phyloP scores from a whole-genome alignment of 2,113 vertebrate genomes.

The Chamaetylas fuelleborni region DNA sequence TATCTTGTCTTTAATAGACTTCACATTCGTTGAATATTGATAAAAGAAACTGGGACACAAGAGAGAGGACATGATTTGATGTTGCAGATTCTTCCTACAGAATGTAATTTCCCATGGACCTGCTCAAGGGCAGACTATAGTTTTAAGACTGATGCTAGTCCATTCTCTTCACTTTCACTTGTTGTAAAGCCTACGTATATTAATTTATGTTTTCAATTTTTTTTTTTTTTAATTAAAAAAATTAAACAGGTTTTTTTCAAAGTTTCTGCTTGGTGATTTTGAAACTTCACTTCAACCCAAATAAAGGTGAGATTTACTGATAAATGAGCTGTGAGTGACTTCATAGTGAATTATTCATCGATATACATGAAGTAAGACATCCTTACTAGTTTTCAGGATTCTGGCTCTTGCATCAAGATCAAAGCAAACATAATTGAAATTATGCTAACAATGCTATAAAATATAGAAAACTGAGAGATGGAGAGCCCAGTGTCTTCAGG shows the following conservation, averaged over 20 bases:
- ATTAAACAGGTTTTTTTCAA: neutral
- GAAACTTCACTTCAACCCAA: neutral
- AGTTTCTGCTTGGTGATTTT: neutral
- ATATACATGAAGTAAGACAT: neutral
- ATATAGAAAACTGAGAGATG: neutral
- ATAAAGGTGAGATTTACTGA: neutral
- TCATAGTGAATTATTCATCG: neutral
- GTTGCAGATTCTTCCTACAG: neutral
- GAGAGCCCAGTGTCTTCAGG: neutral
- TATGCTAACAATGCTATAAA: slow-evolving; percentile 20
- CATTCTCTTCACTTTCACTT: neutral
- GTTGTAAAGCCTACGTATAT: neutral
- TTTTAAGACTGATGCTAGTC: neutral
- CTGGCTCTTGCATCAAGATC: slow-evolving; percentile 11
- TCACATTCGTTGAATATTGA: neutral
- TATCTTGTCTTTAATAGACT: neutral
- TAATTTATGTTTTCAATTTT: neutral
- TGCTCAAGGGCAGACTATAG: neutral
- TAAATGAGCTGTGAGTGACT: neutral
- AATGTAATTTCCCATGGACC: neutral
- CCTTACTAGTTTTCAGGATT: slow-evolving; percentile 1
- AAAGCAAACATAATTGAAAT: slow-evolving; percentile 35
- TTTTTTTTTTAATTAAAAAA: neutral
- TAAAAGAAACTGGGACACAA: neutral
- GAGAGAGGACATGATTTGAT: neutral